A percentile compares a stretch with the other conserved stretches of the same genome.
These are phyloP conservation scores for Melanargia galathea DNA, from an alignment of 2,888 invertebrate species.

Conservation along the genomic window DNA sequence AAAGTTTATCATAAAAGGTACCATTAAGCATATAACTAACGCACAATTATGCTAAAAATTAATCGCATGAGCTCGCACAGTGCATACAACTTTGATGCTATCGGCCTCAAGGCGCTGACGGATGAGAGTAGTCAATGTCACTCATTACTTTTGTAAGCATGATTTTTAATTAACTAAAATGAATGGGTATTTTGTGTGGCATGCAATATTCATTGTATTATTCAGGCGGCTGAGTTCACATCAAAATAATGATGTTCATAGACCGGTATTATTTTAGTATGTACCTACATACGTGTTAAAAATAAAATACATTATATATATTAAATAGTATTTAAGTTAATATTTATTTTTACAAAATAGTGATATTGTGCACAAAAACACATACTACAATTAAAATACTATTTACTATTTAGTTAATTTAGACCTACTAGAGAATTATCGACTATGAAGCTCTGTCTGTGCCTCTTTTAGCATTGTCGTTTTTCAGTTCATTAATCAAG, in stretches of 20 bases:
- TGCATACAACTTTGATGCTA: background rate
- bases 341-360: no score
- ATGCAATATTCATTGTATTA: constrained; percentile 11
- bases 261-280: no score
- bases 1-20: no score
- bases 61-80: background rate
- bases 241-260: no score
- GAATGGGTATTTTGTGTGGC: constrained; percentile 8
- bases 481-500: constrained; percentile 16
- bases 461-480: constrained; percentile 2
- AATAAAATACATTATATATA: no score
- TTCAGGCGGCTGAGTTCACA: no score
- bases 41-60: no score
- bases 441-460: background rate
- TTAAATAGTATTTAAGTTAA: no score
- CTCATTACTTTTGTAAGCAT: constrained; percentile 28
- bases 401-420: background rate
- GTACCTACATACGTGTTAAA: no score
- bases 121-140: constrained; percentile 35
- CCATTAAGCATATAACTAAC: no score
- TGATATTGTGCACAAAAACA: no score
- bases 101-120: constrained; percentile 25
- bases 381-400: background rate
- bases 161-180: constrained; percentile 25
- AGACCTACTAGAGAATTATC: background rate